phyloP scores from a whole-genome alignment of 2,797 vertebrate species.

The Esox lucius region DNA sequence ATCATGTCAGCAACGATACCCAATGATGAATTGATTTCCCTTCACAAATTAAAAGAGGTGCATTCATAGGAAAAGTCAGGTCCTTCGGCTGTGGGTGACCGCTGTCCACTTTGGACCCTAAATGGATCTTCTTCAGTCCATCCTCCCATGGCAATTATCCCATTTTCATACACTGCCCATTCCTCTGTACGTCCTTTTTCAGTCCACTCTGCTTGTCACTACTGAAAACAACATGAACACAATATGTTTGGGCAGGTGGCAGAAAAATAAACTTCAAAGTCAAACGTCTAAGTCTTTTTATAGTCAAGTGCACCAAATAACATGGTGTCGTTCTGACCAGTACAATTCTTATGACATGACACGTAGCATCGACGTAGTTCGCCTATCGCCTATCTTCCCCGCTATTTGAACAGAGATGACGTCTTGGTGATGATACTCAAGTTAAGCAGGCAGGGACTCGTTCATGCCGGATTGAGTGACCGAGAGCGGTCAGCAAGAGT shows the following conservation, averaged over 20 bases:
- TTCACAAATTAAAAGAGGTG: conserved; percentile 7
- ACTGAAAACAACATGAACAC: not conserved
- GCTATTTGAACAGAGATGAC: not conserved
- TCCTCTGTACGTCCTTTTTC: not conserved
- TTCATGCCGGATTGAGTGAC: not conserved
- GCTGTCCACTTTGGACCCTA: conserved; percentile 27
- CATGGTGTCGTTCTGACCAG: no score
- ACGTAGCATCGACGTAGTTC: no score
- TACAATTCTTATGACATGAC: no score
- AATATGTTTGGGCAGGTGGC: not conserved
- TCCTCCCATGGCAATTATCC: not conserved
- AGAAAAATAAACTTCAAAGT: not conserved
- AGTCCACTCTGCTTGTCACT: not conserved
- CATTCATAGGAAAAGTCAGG: conserved; percentile 12
- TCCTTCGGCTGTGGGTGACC: not conserved
- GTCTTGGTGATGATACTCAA: not conserved
- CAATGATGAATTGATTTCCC: conserved; percentile 1
- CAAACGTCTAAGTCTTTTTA: no score
- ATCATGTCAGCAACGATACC: not conserved
- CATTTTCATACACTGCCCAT: no score
- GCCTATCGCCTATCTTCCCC: no score
- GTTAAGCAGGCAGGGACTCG: not conserved
- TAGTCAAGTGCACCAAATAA: no score
- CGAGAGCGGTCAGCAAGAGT: not conserved
- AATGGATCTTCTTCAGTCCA: conserved; percentile 5